Base-by-base conservation (phyloP, 2,888 invertebrate species). In the Philereme vetulata region DNA sequence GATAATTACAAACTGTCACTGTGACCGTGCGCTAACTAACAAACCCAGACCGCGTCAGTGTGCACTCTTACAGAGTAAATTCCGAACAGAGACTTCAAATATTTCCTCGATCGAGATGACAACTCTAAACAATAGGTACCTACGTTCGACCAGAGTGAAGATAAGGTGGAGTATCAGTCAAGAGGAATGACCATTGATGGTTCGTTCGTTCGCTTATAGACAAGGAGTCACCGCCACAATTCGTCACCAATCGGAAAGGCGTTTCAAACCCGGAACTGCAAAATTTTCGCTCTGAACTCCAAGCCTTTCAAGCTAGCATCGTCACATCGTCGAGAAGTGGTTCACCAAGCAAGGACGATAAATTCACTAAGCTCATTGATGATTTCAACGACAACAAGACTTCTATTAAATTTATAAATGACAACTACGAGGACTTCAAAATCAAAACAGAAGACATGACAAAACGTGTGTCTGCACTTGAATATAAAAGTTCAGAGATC, bases 171-270 rank as follows among this genome's bases (percentile, higher is more conserved):
- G 9, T 32, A 36, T 1, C 9, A 36, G 10, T 49, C 49, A 0
- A 38, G 49, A 11, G 49, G 38, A 21, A 49, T 49, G 49, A 49
- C 38, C 36, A n/a, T 49, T 8, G 49, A 49, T 11, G 49, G n/a
- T n/a, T n/a, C n/a, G n/a, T n/a, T n/a, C n/a, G 34, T 1, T 35
- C 34, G 7, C 49, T 49, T 49, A 36, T 49, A 36, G 49, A 49
- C 11, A 49, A 36, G 38, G 49, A 36, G 35, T 49, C 49, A 1
- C 49, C 49, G n/a, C 38, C 49, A 8, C 34, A 38, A 4, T 38
- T 10, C 49, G 49, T 49, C 6, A 49, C 49, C 7, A 11, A 38
- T 4, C 49, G 49, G 1, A 38, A 38, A 38, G 36, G 3, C 3
- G 36, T 36, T 4, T 3, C 21, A 36, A 21, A 21, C 21, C 36